Evolutionary conservation across 2,797 vertebrate species (phyloP), one percentile per base, ranked within the genome.

Genomic region (Spheniscus humboldti): DNA sequence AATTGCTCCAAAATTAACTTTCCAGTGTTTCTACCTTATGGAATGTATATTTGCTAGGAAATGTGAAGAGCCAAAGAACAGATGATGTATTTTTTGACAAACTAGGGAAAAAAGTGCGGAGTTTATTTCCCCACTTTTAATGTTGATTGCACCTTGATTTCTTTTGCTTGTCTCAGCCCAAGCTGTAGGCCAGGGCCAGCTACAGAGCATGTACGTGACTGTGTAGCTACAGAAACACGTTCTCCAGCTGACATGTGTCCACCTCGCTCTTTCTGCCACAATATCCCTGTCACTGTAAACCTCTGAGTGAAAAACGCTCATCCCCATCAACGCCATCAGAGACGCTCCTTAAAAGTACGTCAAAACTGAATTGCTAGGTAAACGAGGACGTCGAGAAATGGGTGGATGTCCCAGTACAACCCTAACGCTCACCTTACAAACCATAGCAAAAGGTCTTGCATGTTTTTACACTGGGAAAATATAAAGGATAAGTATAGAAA

Each of bases 1-100:
- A 55, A 80, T 93, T 83, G 68, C 86, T 93, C 72, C 84, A 96
- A 77, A 95, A 92, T 93, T 93, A 93, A 80, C 68, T 96, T 96
- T 89, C 75, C 75, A 87, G 24, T 71, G 56, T 90, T 96, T 83
- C 72, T 74, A 9, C 53, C 13, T 71, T 43, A 45, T 47, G 81
- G 64, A 89, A 93, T 90, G n/a, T 75, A 11, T 91, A 66, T 90
- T 92, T 88, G 37, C 50, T 93, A 69, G 83, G n/a, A 71, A 87
- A 83, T 37, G 15, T 56, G 47, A 89, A 63, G 22, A 86, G 50
- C 17, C 23, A 71, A 47, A 50, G 59, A 89, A 35, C 4, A 82
- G 71, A 52, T 45, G 3, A 30, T 45, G 11, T 63, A 5, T 78
- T 93, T 77, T 75, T 87, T 86, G 4, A 80, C 30, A 47, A 75